Conservation (phyloP, 1,140 invertebrate genomes). For the Agrypnia vestita region DNA sequence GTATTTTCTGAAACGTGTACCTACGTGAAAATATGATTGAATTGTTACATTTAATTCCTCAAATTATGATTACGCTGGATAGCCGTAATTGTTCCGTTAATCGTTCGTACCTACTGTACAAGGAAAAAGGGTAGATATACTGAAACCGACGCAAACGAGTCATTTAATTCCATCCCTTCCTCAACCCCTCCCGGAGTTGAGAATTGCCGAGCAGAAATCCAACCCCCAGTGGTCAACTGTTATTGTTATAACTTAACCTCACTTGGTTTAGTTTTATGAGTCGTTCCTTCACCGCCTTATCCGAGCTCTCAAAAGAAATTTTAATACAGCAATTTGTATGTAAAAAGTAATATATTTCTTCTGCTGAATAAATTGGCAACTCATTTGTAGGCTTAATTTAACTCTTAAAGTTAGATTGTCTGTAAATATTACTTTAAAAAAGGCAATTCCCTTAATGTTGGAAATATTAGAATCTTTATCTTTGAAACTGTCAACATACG, state of each 20-base stretch:
- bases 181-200: not conserved
- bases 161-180: slow-evolving; percentile 27
- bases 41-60: too few relatives aligned
- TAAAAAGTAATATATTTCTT: slow-evolving; percentile 9
- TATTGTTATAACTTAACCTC: slow-evolving; percentile 34
- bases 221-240: slow-evolving; percentile 20
- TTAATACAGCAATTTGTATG: not conserved
- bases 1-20: too few relatives aligned
- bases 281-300: not conserved
- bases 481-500: too few relatives aligned
- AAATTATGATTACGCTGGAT: too few relatives aligned
- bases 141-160: not conserved
- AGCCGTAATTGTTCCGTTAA: too few relatives aligned
- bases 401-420: not conserved
- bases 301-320: not conserved
- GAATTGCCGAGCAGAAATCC: slow-evolving; percentile 5
- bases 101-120: too few relatives aligned
- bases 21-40: too few relatives aligned
- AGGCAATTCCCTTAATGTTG: too few relatives aligned
- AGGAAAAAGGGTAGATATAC: too few relatives aligned
- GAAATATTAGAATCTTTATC: too few relatives aligned
- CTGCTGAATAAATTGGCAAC: not conserved
- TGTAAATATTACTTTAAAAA: not conserved
- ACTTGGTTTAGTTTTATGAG: slow-evolving; percentile 16
- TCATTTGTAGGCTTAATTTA: not conserved